Conservation (phyloP, 2,113 vertebrate genomes). For the Phaethornis superciliosus region DNA sequence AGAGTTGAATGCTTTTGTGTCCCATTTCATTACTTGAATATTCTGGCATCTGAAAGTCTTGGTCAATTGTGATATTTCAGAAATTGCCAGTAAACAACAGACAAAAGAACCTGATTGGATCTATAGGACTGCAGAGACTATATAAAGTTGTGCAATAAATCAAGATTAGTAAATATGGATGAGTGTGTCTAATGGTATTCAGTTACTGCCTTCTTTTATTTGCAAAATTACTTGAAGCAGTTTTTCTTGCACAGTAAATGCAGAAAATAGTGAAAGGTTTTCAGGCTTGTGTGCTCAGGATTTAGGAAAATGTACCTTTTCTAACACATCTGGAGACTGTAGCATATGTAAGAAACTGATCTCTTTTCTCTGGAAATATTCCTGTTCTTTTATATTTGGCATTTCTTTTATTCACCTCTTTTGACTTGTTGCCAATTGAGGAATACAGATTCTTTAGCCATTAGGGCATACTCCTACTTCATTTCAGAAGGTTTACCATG, state of each 20-base stretch:
- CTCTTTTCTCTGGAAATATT: conserved; percentile 10
- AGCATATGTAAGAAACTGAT: conserved; percentile 20
- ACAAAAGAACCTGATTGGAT: background rate
- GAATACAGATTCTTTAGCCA: background rate
- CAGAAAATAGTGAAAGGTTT: background rate
- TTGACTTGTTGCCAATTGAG: background rate
- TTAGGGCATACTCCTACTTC: background rate
- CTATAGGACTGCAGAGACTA: background rate
- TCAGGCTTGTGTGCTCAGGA: background rate
- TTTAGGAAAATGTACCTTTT: conserved; percentile 33
- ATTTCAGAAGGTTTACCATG: background rate
- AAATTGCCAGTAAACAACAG: background rate
- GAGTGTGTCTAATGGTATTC: background rate
- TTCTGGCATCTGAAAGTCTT: background rate
- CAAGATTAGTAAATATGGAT: background rate
- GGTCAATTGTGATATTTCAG: background rate
- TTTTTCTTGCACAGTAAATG: conserved; percentile 10
- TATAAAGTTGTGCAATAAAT: conserved; percentile 3
- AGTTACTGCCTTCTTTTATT: conserved; percentile 27
- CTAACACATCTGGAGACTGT: conserved; percentile 31
- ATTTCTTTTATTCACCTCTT: conserved; percentile 12
- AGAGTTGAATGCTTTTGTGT: background rate
- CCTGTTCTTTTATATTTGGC: background rate
- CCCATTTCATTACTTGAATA: background rate
- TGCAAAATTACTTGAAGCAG: background rate